Conservation (phyloP, 2,888 invertebrate genomes). For the Calliopum simillimum region DNA sequence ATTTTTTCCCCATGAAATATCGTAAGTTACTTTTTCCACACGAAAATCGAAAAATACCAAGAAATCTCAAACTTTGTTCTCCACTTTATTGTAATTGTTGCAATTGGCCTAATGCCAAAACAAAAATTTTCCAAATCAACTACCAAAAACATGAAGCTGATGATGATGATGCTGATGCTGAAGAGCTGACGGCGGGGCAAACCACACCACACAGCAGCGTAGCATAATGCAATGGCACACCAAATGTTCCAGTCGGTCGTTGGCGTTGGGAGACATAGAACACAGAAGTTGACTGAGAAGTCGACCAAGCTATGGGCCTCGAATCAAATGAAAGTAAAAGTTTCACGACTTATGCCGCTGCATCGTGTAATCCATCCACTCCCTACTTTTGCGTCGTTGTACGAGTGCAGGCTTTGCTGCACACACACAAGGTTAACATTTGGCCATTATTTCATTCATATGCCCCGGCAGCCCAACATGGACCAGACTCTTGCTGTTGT, state of each 20-base stretch:
- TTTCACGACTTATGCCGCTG: slow-evolving; percentile 20
- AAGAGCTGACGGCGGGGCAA: neutral
- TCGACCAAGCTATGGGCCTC: slow-evolving; percentile 8
- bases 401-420: too few relatives aligned
- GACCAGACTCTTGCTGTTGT: slow-evolving; percentile 4
- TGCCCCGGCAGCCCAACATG: too few relatives aligned
- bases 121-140: slow-evolving; percentile 28
- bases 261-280: slow-evolving; percentile 7
- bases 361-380: slow-evolving; percentile 1
- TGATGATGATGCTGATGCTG: neutral
- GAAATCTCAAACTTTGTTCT: too few relatives aligned
- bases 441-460: too few relatives aligned
- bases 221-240: neutral
- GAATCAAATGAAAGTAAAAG: slow-evolving; percentile 41
- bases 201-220: neutral
- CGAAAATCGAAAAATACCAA: too few relatives aligned
- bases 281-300: slow-evolving; percentile 16
- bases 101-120: slow-evolving; percentile 45
- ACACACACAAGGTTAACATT: too few relatives aligned
- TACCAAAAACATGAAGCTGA: neutral
- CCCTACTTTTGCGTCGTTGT: neutral
- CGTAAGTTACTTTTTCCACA: too few relatives aligned
- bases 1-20: too few relatives aligned
- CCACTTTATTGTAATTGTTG: slow-evolving; percentile 25
- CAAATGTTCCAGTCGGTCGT: neutral